These are phyloP conservation scores for Carapus acus DNA, from an alignment of 2,797 vertebrate species.

Conservation along the genomic window DNA sequence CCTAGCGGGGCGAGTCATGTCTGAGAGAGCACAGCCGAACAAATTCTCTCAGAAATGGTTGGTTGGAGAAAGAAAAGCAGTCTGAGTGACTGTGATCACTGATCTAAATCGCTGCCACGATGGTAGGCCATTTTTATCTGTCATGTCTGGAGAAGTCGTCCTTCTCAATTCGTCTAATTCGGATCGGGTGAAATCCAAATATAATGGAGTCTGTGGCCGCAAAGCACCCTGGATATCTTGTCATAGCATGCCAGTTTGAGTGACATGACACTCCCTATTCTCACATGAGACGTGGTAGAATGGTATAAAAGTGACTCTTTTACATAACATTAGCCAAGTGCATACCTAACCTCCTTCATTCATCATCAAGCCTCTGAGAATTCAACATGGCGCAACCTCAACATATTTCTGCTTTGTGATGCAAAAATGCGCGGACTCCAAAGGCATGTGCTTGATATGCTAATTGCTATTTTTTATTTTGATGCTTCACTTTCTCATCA, in stretches of 20 bases:
- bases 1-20: no score
- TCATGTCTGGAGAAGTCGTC: conserved; percentile 34
- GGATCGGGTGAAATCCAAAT: conserved; percentile 45
- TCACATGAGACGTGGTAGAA: conserved; percentile 56
- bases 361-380: conserved; percentile 44
- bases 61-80: conserved; percentile 38
- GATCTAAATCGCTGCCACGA: conserved; percentile 39
- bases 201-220: conserved; percentile 49
- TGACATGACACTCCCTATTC: conserved; percentile 55
- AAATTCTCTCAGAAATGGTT: no score
- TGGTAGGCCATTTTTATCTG: conserved; percentile 43
- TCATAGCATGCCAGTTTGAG: conserved; percentile 61
- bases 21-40: no score
- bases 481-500: no score
- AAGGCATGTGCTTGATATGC: conserved; percentile 56
- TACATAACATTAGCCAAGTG: conserved; percentile 67
- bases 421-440: conserved; percentile 55
- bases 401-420: conserved; percentile 64
- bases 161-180: conserved; percentile 43
- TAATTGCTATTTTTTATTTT: conserved; percentile 20
- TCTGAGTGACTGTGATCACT: conserved; percentile 40
- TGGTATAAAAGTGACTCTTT: conserved; percentile 62
- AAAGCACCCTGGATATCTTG: conserved; percentile 34
- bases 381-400: conserved; percentile 53
- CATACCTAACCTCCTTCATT: conserved; percentile 58